Conservation (phyloP, 2,113 vertebrate genomes). For the Tachuris rubrigastra region DNA sequence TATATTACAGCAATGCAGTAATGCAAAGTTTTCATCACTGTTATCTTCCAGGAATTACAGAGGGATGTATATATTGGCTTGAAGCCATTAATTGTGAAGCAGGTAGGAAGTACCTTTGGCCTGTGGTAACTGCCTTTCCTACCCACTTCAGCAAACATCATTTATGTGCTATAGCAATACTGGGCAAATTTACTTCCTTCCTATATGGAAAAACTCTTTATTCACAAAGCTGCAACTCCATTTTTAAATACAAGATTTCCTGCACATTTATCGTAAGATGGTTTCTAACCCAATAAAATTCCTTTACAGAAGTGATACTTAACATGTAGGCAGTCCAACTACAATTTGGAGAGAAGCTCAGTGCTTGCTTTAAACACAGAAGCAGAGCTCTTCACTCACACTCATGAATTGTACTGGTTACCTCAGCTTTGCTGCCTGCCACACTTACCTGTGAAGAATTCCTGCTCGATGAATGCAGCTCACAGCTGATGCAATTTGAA, state of each 20-base stretch:
- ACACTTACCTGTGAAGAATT: conserved; percentile 90
- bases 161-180: not conserved
- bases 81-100: not conserved
- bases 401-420: not conserved
- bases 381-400: not conserved
- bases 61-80: not conserved
- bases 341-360: not conserved
- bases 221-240: not conserved
- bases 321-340: not conserved
- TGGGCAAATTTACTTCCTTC: not conserved
- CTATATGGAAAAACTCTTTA: not conserved
- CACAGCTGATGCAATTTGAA: conserved; percentile 94
- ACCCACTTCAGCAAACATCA: not conserved
- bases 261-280: not conserved
- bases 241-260: not conserved
- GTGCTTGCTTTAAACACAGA: not conserved
- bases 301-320: not conserved
- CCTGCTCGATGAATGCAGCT: conserved; percentile 96
- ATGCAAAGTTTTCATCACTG: not conserved
- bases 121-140: not conserved
- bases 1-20: not conserved
- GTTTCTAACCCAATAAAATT: not conserved
- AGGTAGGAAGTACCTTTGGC: not conserved
- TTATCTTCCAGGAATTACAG: not conserved
- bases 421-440: not conserved